Percentiles rank a stretch among this genome's conserved stretches.
These are phyloP conservation scores for Picathartes gymnocephalus DNA, from an alignment of 2,113 vertebrate genomes.

Conservation along the genomic window DNA sequence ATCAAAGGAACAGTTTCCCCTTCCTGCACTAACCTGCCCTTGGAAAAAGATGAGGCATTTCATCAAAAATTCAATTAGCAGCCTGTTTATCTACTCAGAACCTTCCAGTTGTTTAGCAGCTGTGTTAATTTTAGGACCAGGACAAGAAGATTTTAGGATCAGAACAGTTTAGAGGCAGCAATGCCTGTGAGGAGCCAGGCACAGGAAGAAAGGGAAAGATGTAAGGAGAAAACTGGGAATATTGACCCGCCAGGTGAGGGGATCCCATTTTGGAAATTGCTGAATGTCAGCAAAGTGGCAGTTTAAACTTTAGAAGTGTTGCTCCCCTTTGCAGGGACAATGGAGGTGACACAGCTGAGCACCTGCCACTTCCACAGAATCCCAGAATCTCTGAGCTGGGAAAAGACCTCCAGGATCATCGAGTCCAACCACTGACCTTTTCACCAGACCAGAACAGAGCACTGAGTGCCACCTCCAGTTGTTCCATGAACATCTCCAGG, in stretches of 20 bases:
- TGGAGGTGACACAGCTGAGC: not conserved
- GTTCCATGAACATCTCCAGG: not conserved
- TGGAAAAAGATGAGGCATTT: not conserved
- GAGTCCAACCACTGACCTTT: not conserved
- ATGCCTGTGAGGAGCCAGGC: not conserved
- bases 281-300: not conserved
- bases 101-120: not conserved
- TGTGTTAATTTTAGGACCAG: not conserved
- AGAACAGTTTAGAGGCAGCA: not conserved
- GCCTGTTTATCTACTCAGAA: not conserved
- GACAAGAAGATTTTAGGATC: not conserved
- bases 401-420: not conserved
- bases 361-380: not conserved
- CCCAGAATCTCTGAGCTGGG: not conserved
- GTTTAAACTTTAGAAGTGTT: not conserved
- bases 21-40: not conserved
- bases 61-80: not conserved
- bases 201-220: not conserved
- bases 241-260: not conserved
- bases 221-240: not conserved
- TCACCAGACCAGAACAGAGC: not conserved
- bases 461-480: rapidly evolving
- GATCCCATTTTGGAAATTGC: not conserved
- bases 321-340: not conserved
- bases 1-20: not conserved